phyloP scores from a whole-genome alignment of 2,888 invertebrate genomes.

The Periphyllus acericola region DNA sequence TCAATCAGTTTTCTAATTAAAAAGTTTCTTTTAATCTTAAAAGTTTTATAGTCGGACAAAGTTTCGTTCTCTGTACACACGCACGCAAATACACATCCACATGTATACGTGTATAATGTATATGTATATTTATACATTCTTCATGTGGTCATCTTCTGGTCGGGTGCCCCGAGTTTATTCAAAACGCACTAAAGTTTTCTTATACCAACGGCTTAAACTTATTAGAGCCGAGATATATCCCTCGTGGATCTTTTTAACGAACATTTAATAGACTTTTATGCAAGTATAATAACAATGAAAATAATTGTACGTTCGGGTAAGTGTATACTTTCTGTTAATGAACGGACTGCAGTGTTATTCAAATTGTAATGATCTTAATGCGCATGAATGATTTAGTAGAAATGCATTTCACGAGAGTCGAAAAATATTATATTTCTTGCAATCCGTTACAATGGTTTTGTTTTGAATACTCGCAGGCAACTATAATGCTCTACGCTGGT shows the following conservation, averaged over 20 bases:
- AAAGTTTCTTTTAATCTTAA: slow-evolving; percentile 48
- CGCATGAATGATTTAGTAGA: too few relatives aligned
- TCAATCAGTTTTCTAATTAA: slow-evolving; percentile 51
- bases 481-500: neutral
- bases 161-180: slow-evolving; percentile 28
- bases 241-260: slow-evolving; percentile 16
- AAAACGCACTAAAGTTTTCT: slow-evolving; percentile 34
- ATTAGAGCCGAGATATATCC: neutral
- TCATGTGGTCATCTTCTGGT: slow-evolving; percentile 52
- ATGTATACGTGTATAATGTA: neutral
- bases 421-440: neutral
- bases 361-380: neutral
- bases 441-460: neutral
- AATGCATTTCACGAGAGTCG: neutral
- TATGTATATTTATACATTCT: neutral
- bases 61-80: neutral
- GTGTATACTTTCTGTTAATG: too few relatives aligned
- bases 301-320: too few relatives aligned
- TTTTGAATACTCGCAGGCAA: neutral
- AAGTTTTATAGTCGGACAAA: slow-evolving; percentile 21
- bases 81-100: neutral
- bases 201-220: neutral
- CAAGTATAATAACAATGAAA: neutral
- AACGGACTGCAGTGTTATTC: neutral
- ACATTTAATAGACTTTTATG: slow-evolving; percentile 5